A percentile compares a stretch with the other conserved stretches of the same genome.
These are phyloP conservation scores for Podargus strigoides DNA, from an alignment of 2,797 vertebrate genomes.

Conservation along the genomic window DNA sequence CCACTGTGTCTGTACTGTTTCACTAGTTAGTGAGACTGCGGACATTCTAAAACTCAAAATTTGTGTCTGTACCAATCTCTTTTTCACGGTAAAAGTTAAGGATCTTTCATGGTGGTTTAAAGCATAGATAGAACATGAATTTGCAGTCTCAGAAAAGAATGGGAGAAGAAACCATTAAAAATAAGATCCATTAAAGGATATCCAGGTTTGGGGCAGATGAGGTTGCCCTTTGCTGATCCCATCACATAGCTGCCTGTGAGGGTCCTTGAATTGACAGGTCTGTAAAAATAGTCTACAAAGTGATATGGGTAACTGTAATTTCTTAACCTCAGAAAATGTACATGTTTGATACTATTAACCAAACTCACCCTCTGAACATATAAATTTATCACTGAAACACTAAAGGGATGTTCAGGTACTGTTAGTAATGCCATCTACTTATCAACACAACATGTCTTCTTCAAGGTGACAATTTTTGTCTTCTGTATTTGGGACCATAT, in stretches of 20 bases:
- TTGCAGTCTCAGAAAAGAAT: background rate
- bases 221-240: background rate
- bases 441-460: background rate
- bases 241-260: background rate
- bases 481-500: background rate
- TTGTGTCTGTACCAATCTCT: background rate
- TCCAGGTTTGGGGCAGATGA: background rate
- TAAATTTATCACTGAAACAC: background rate
- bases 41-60: background rate
- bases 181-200: background rate
- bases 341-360: background rate
- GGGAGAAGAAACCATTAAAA: background rate
- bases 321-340: background rate
- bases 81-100: background rate
- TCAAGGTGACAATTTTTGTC: background rate
- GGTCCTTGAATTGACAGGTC: background rate
- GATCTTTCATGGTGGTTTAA: fast-evolving
- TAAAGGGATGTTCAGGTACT: background rate
- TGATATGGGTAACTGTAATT: background rate
- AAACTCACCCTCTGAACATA: background rate
- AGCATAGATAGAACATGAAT: background rate
- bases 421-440: fast-evolving
- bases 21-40: background rate
- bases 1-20: background rate
- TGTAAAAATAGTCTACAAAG: background rate